These are phyloP conservation scores for Scyliorhinus canicula DNA, from an alignment of 2,797 vertebrate genomes.

Conservation along the genomic window DNA sequence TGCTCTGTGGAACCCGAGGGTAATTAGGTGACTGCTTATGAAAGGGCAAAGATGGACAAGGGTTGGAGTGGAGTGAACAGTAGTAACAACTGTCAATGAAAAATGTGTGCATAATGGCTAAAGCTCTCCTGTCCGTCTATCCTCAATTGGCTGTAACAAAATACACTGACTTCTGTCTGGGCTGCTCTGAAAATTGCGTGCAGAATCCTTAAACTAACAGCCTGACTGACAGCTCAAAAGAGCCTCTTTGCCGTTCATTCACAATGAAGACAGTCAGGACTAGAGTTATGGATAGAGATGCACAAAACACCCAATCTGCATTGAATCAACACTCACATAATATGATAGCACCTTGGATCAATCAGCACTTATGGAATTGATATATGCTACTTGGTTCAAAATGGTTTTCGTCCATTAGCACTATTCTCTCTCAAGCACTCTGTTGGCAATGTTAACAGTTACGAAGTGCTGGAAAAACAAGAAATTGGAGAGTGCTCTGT, in stretches of 20 bases:
- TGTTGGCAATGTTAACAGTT: neutral
- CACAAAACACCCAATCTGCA: neutral
- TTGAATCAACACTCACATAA: neutral
- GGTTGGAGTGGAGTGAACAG: neutral
- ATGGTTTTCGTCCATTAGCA: neutral
- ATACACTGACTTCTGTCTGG: conserved; percentile 9
- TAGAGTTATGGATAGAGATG: neutral
- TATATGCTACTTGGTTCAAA: neutral
- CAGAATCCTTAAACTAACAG: conserved; percentile 21
- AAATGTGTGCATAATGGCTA: neutral
- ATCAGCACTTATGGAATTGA: neutral
- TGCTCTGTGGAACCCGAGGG: neutral
- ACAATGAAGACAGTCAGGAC: neutral
- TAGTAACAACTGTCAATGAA: neutral
- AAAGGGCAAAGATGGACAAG: neutral
- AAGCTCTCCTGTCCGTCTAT: neutral
- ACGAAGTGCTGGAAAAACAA: neutral
- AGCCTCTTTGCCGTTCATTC: neutral
- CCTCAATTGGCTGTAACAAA: conserved; percentile 24
- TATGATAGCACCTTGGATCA: neutral
- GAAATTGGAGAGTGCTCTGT: neutral
- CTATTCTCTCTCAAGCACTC: neutral
- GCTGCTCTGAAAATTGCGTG: neutral
- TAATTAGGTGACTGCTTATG: neutral
- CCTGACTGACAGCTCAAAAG: conserved; percentile 6